These are phyloP conservation scores for Manis pentadactyla DNA, from an alignment of 2,797 vertebrate genomes.

Conservation along the genomic window DNA sequence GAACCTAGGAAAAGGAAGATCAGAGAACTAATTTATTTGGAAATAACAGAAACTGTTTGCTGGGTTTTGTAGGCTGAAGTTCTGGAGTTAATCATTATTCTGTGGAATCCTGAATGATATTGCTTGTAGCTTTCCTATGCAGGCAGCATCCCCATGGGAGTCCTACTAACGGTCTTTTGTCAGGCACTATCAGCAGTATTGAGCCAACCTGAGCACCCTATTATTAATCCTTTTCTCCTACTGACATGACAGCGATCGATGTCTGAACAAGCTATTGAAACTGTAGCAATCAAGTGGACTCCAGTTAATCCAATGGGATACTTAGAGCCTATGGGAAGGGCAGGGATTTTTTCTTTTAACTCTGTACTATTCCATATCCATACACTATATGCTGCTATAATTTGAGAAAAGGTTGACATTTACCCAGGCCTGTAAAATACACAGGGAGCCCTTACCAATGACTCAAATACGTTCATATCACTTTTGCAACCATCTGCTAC, in stretches of 20 bases:
- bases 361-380: not conserved
- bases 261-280: constrained; percentile 89
- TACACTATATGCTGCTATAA: not conserved
- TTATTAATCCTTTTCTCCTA: constrained; percentile 90
- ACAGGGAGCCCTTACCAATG: not conserved
- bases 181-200: constrained; percentile 89
- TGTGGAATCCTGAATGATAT: constrained; percentile 83
- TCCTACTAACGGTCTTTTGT: constrained; percentile 85
- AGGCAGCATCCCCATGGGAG: constrained; percentile 84
- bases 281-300: constrained; percentile 86
- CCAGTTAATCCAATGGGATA: constrained; percentile 85
- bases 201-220: constrained; percentile 87
- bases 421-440: constrained; percentile 61
- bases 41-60: constrained; percentile 82
- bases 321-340: constrained; percentile 64
- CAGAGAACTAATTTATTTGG: constrained; percentile 78
- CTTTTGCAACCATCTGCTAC: constrained; percentile 64
- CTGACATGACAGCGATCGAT: constrained; percentile 90
- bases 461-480: not conserved
- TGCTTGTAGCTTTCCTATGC: constrained; percentile 81
- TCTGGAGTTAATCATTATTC: constrained; percentile 85
- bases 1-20: constrained; percentile 44
- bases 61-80: constrained; percentile 78
- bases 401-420: constrained; percentile 58
- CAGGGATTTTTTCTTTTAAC: constrained; percentile 50